Percentiles rank a stretch among this genome's conserved stretches.
Evolutionary conservation across 2,797 vertebrate species (phyloP).

Genomic region (Philypnodon macrostomus): DNA sequence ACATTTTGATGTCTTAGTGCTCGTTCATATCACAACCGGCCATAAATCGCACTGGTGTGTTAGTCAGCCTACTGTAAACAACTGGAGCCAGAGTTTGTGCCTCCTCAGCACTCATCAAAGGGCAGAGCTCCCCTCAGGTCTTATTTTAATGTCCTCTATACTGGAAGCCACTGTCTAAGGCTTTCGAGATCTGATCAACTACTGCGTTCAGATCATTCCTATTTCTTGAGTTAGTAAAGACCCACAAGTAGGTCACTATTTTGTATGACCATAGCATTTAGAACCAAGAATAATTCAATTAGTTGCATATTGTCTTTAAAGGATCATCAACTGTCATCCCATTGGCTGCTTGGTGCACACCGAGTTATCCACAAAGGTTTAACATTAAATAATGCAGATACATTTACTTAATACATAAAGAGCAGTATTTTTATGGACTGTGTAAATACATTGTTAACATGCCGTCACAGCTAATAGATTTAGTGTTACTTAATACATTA

Average conservation of each 20-base stretch:
- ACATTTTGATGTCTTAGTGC: conserved; percentile 69
- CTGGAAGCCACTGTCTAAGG: conserved; percentile 29
- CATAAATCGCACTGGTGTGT: conserved; percentile 63
- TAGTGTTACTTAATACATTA: too few species aligned
- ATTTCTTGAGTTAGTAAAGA: not conserved
- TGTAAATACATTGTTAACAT: too few species aligned
- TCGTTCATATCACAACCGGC: conserved; percentile 63
- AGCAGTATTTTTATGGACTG: too few species aligned
- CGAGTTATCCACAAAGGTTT: too few species aligned
- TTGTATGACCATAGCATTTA: too few species aligned
- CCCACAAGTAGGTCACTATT: not conserved
- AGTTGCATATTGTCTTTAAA: too few species aligned
- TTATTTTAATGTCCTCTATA: conserved; percentile 58
- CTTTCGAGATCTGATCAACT: conserved; percentile 16
- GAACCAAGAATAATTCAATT: too few species aligned
- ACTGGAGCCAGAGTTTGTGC: conserved; percentile 50
- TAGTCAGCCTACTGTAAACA: conserved; percentile 65
- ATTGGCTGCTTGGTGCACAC: too few species aligned
- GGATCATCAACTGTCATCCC: too few species aligned
- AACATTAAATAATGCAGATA: too few species aligned
- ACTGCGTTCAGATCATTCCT: not conserved
- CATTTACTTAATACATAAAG: too few species aligned
- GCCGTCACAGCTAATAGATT: too few species aligned
- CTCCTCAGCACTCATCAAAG: conserved; percentile 70
- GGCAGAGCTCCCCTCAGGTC: conserved; percentile 62